phyloP scores from a whole-genome alignment of 2,888 invertebrate species.

The Cryptophagus acutangulus region DNA sequence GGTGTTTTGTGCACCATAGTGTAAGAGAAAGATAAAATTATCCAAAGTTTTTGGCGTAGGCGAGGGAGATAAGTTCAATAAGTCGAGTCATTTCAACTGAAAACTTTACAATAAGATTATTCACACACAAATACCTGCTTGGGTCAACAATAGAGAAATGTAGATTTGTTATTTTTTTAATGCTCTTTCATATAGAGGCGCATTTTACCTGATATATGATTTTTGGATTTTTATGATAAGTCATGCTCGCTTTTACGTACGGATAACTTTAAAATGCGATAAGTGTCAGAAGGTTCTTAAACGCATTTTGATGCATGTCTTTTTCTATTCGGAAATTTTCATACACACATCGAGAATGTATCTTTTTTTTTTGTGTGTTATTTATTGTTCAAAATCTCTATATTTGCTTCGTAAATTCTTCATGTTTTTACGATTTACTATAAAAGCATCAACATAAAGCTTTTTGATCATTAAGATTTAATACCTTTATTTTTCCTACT shows the following conservation, averaged over 20 bases:
- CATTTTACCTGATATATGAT: slow-evolving; percentile 39
- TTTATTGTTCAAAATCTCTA: background rate
- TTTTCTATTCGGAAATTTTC: no score
- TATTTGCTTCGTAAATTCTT: no score
- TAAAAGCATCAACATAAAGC: background rate
- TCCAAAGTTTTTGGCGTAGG: slow-evolving; percentile 26
- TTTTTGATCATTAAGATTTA: background rate
- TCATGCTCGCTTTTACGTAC: slow-evolving; percentile 33
- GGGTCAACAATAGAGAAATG: slow-evolving; percentile 37
- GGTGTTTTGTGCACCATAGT: slow-evolving; percentile 22
- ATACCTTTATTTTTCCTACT: no score
- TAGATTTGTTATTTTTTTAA: slow-evolving; percentile 35
- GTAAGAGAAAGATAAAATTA: slow-evolving; percentile 30
- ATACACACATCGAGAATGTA: background rate
- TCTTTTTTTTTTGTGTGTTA: background rate
- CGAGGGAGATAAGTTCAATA: slow-evolving; percentile 36
- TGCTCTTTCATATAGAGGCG: slow-evolving; percentile 27
- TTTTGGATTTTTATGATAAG: slow-evolving; percentile 40
- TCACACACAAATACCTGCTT: slow-evolving; percentile 42
- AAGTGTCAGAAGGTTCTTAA: slow-evolving; percentile 23
- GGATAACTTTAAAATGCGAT: slow-evolving; percentile 23
- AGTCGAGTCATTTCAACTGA: slow-evolving; percentile 35
- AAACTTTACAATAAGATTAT: slow-evolving; percentile 38
- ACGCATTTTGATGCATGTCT: background rate
- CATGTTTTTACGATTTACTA: slow-evolving; percentile 1